These are phyloP conservation scores for Timandra comae DNA, from an alignment of 2,888 invertebrate genomes.

Conservation along the genomic window DNA sequence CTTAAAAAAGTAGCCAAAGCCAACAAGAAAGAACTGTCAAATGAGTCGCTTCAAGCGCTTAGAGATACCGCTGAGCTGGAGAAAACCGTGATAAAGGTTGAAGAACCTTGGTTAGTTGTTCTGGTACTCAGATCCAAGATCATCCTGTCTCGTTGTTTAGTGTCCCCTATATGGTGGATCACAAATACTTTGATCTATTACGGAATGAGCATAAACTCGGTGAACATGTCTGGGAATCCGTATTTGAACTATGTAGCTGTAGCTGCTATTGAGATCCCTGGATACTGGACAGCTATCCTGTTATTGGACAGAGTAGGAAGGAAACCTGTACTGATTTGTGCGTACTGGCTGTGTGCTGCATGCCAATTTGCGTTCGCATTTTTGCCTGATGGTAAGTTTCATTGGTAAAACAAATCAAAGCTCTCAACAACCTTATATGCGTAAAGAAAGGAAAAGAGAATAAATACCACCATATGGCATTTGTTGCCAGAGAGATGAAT, in stretches of 20 bases:
- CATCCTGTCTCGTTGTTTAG: constrained; percentile 46
- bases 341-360: constrained; percentile 78
- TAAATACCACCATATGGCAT: too few species aligned
- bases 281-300: constrained; percentile 79
- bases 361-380: constrained; percentile 79
- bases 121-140: constrained; percentile 45
- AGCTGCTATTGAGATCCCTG: constrained; percentile 83
- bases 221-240: constrained; percentile 79
- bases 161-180: constrained; percentile 80
- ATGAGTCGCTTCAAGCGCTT: constrained; percentile 67
- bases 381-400: constrained; percentile 70
- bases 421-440: too few species aligned
- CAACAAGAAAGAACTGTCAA: constrained; percentile 76
- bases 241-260: constrained; percentile 82
- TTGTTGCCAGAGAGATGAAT: too few species aligned
- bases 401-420: too few species aligned
- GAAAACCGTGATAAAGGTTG: constrained; percentile 37
- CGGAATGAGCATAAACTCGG: constrained; percentile 82
- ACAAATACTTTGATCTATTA: constrained; percentile 83
- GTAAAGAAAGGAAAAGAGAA: too few species aligned
- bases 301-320: constrained; percentile 80
- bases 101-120: constrained; percentile 51
- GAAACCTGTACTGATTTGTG: constrained; percentile 77
- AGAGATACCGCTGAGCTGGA: constrained; percentile 50
- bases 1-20: constrained; percentile 79